Base-by-base conservation (phyloP, 2,888 invertebrate species). In the Gymnocheta viridis region DNA sequence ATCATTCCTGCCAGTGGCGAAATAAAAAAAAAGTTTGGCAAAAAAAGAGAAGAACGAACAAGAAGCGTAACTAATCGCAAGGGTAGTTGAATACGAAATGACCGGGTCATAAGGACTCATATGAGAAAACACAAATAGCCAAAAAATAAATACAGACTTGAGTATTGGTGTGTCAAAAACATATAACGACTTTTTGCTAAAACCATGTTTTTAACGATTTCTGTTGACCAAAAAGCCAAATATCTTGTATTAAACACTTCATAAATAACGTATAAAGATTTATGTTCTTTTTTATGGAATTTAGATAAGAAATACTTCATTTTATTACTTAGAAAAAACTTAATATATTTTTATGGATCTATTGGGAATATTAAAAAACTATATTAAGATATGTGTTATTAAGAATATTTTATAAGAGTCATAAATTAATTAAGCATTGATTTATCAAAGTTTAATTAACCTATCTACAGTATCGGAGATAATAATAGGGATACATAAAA, bases 171-270 rank as follows among this genome's bases (percentile, higher is more conserved):
- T 84, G 84, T 78, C 81, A 77, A 77, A 78, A 69, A 76, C 84
- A 84, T 81, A 22, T 17, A 77, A n/a, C 56, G 47, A 14, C 12
- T 77, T 56, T 58, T 77, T 5, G 56, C 24, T 67, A 85, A 73
- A 74, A 64, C 60, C 67, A 67, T 73, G 49, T 22, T 72, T 79
- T 35, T 72, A 56, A 54, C 35, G 35, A 54, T 24, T 72, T 77
- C 29, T 54, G 19, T 62, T 62, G 41, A 62, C 49, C 32, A 54
- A 77, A 35, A 47, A 73, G 41, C 5, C n/a, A 44, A 54, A 56
- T 47, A 69, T 69, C 41, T 69, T 78, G 47, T 87, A 89, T 88
- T 90, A 89, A 90, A 90, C 90, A 90, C 90, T 89, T 89, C 88
- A 89, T 90, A 89, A 90, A 89, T 86, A 89, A 88, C 87, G 85